Base-by-base conservation (phyloP, 2,797 vertebrate genomes). In the Morelia viridis region DNA sequence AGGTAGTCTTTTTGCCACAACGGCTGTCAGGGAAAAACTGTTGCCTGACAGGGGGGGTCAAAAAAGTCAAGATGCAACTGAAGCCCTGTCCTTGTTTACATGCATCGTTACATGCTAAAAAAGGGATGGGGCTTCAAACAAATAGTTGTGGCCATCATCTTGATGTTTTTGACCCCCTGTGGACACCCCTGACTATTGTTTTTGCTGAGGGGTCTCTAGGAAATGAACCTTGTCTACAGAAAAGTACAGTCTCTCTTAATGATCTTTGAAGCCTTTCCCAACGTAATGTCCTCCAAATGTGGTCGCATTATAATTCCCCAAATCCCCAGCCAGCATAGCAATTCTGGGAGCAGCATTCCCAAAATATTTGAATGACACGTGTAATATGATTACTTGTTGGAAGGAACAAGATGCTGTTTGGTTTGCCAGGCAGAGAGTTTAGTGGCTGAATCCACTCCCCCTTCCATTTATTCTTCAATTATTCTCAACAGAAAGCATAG, bases 221-320 rank as follows among this genome's bases (percentile, higher is more conserved):
- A 97, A 96, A 97, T 93, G 92, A 90, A 94, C 95, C 95, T 96
- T 95, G 93, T 90, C 80, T 94, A 97, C 96, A 95, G 4, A 94
- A 94, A 96, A 96, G 94, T 95, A 94, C 95, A 95, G 93, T 96
- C 95, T 95, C 95, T 94, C 96, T 94, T 93, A 91, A 97, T 95
- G 95, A 96, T 93, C 95, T 96, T 95, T 94, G 92, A 95, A 87
- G 19, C 22, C 19, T 80, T 80, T 41, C 71, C 22, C 46, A 80
- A 80, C 19, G 19, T 80, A 41, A 76, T 41, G 17, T 22, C 71
- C 8, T 76, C 35, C 19, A 41, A 76, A 41, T 10, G 35, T 41
- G 22, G 71, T 71, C 31, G 28, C 13, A 31, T 31, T 71, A 17
- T 31, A 17, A 71, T 35, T 15, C 68, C 65, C 31, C 31, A 71